A percentile compares a stretch with the other conserved stretches of the same genome.
Conservation (phyloP, 1,140 invertebrate species). For the Cylas formicarius region DNA sequence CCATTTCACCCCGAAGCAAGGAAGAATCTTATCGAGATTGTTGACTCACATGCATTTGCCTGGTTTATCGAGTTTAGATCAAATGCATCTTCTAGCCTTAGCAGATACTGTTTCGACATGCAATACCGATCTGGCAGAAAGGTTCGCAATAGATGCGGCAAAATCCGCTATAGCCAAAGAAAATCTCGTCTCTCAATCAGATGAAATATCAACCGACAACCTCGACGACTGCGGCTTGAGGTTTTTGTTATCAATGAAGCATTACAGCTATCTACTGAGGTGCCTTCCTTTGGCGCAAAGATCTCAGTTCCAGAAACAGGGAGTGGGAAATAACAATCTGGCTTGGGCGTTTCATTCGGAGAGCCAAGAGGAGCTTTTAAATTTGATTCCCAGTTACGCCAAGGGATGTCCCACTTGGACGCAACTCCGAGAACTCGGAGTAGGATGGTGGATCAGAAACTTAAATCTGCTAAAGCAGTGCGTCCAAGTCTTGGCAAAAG, state of each 20-base stretch:
- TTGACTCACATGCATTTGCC: constrained; percentile 95
- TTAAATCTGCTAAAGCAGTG: constrained; percentile 73
- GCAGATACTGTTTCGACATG: constrained; percentile 96
- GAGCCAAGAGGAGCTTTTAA: constrained; percentile 90
- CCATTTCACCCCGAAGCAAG: constrained; percentile 77
- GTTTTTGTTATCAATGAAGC: constrained; percentile 95
- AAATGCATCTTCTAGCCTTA: constrained; percentile 96
- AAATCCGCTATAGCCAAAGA: constrained; percentile 66
- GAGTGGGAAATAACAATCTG: constrained; percentile 86
- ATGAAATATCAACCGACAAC: constrained; percentile 66
- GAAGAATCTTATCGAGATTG: constrained; percentile 72
- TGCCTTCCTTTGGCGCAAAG: constrained; percentile 87
- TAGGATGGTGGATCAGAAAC: constrained; percentile 95
- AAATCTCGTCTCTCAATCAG: constrained; percentile 56
- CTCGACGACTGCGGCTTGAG: constrained; percentile 96
- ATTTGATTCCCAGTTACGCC: constrained; percentile 80
- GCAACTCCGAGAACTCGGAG: constrained; percentile 85
- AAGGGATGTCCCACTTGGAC: constrained; percentile 83
- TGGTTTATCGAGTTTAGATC: constrained; percentile 93
- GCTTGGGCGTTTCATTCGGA: constrained; percentile 99
- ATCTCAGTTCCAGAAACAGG: constrained; percentile 77
- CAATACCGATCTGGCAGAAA: constrained; percentile 77
- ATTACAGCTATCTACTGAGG: constrained; percentile 89
- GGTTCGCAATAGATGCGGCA: constrained; percentile 70
- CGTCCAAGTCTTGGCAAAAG: constrained; percentile 91